Evolutionary conservation across 2,797 vertebrate species (phyloP).

Genomic region (Triplophysa yarkandensis): DNA sequence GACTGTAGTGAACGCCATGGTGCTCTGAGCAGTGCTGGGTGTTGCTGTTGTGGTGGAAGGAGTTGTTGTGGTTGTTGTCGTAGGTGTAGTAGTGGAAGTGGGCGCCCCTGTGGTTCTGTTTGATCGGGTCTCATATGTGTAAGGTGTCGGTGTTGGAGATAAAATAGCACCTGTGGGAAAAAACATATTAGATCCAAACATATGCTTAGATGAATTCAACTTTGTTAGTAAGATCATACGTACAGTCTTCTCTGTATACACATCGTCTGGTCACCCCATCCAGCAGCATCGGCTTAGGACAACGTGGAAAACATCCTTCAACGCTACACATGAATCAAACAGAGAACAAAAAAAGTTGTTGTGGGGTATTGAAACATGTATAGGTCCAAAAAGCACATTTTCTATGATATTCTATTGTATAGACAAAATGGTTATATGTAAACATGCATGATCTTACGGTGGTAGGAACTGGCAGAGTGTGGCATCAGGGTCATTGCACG

Average conservation of each 20-base stretch:
- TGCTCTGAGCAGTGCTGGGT: constrained; percentile 37
- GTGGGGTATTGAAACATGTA: too few relatives aligned
- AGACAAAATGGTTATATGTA: not conserved
- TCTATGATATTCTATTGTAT: not conserved
- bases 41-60: constrained; percentile 52
- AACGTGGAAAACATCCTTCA: constrained; percentile 95
- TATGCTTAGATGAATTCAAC: not conserved
- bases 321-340: constrained; percentile 71
- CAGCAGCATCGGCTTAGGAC: constrained; percentile 92
- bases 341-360: not conserved
- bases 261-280: constrained; percentile 95
- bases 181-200: constrained; percentile 8
- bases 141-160: constrained; percentile 74
- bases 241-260: constrained; percentile 95
- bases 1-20: constrained; percentile 48
- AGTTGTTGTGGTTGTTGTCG: constrained; percentile 40
- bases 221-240: constrained; percentile 66
- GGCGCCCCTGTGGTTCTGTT: constrained; percentile 72
- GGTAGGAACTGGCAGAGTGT: constrained; percentile 89
- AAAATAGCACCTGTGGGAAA: constrained; percentile 70
- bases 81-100: constrained; percentile 45
- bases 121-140: constrained; percentile 74
- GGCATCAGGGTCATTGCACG: constrained; percentile 89
- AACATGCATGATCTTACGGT: constrained; percentile 78
- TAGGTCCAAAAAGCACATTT: not conserved